phyloP scores from a whole-genome alignment of 1,140 invertebrate species.

The Drosophila ambigua region DNA sequence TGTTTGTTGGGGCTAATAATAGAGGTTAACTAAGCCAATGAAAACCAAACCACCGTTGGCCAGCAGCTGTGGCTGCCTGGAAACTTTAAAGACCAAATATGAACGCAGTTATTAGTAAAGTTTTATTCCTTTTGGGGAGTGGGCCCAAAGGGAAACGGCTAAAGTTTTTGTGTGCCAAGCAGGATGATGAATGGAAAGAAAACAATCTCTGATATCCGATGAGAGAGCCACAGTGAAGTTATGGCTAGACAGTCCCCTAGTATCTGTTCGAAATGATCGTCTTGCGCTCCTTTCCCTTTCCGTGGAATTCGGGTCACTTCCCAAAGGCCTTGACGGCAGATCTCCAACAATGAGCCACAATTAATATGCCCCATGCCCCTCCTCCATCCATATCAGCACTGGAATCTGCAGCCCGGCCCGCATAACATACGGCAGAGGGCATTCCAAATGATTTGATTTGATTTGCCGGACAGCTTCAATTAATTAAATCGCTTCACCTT shows the following conservation, averaged over 20 bases:
- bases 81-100: conserved; percentile 44
- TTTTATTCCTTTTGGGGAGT: conserved; percentile 20
- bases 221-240: background rate
- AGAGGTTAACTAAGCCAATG: conserved; percentile 73
- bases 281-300: conserved; percentile 36
- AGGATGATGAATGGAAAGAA: conserved; percentile 4
- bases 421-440: conserved; percentile 14
- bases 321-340: conserved; percentile 38
- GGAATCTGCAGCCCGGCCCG: conserved; percentile 32
- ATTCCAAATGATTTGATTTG: conserved; percentile 47
- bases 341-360: conserved; percentile 38
- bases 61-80: conserved; percentile 22
- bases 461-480: conserved; percentile 51
- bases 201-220: conserved; percentile 19
- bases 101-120: conserved; percentile 34
- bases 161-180: conserved; percentile 14
- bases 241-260: no score
- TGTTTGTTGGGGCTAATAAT: conserved; percentile 60
- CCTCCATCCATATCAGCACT: conserved; percentile 15
- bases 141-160: conserved; percentile 22
- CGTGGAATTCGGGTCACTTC: conserved; percentile 33
- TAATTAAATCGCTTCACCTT: conserved; percentile 72
- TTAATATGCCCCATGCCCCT: conserved; percentile 36
- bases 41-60: conserved; percentile 50
- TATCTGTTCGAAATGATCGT: background rate